These are phyloP conservation scores for Laspeyria flexula DNA, from an alignment of 2,888 invertebrate genomes.

Conservation along the genomic window DNA sequence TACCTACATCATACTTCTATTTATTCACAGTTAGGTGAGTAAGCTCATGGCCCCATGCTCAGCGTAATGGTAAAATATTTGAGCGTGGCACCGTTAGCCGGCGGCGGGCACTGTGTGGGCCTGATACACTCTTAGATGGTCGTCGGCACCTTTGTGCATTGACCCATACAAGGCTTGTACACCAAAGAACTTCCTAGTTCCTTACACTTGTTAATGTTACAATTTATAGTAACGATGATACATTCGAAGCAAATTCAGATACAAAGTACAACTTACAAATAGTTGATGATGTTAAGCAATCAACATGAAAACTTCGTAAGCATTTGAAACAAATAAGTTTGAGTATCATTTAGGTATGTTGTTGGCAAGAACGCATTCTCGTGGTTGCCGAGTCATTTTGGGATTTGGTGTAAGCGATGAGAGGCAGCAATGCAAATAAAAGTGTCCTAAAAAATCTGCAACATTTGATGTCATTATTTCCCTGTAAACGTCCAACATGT, in stretches of 20 bases:
- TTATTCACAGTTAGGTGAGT: constrained; percentile 45
- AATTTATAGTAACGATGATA: constrained; percentile 33
- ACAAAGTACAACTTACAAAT: constrained; percentile 8
- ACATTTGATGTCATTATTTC: too few relatives aligned
- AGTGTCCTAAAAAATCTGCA: constrained; percentile 1
- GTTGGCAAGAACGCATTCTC: constrained; percentile 69
- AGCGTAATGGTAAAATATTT: constrained; percentile 66
- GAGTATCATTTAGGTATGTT: constrained; percentile 63
- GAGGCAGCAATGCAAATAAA: constrained; percentile 32
- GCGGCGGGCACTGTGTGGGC: constrained; percentile 46
- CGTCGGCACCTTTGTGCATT: constrained; percentile 79
- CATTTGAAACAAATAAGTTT: constrained; percentile 58
- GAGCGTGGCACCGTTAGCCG: constrained; percentile 69
- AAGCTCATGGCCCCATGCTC: constrained; percentile 34
- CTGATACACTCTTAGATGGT: constrained; percentile 56
- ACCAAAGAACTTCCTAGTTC: constrained; percentile 63
- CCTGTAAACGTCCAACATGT: too few relatives aligned
- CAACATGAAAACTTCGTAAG: constrained; percentile 38
- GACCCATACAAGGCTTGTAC: constrained; percentile 75
- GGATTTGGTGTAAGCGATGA: constrained; percentile 63
- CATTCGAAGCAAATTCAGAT: constrained; percentile 9
- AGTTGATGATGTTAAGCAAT: constrained; percentile 32
- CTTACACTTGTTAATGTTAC: constrained; percentile 61
- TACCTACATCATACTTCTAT: constrained; percentile 25
- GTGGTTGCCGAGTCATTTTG: constrained; percentile 65